Evolutionary conservation across 2,797 vertebrate genomes (phyloP).

Genomic region (Brotula barbata): DNA sequence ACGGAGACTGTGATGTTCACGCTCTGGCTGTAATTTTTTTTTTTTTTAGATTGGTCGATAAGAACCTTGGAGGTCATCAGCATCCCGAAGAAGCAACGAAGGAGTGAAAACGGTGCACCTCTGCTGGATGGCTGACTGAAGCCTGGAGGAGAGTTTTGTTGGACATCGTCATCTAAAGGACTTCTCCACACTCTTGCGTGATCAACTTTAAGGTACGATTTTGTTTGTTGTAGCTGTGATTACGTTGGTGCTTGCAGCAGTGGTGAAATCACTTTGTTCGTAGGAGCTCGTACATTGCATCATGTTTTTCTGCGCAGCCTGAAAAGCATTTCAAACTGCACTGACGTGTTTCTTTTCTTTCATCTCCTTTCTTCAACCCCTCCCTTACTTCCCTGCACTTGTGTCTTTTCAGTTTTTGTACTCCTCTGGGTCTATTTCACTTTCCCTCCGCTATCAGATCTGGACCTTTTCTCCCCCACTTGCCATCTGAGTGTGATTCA

Average conservation of each 20-base stretch:
- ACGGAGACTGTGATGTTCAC: not conserved
- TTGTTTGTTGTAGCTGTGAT: not conserved
- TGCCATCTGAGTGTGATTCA: conserved; percentile 10
- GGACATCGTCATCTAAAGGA: conserved; percentile 41
- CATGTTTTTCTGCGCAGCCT: not conserved
- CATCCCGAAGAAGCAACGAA: conserved; percentile 12
- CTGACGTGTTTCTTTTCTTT: not conserved
- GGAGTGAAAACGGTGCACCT: not conserved
- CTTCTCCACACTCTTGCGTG: too few relatives aligned
- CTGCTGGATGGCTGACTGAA: conserved; percentile 48
- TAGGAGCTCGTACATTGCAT: conserved; percentile 19
- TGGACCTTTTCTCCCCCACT: conserved; percentile 1
- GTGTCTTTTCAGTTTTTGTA: not conserved
- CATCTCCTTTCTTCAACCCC: not conserved
- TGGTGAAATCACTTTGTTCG: conserved; percentile 36
- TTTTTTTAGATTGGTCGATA: not conserved
- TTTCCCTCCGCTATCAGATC: not conserved
- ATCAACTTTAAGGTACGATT: too few relatives aligned
- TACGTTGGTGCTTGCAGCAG: conserved; percentile 1
- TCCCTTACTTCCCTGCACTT: not conserved
- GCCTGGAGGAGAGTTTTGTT: conserved; percentile 25
- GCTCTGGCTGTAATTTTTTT: not conserved
- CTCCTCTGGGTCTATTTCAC: conserved; percentile 16
- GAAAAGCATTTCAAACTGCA: not conserved
- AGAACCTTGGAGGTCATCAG: not conserved